Percentiles rank a stretch among this genome's conserved stretches.
Evolutionary conservation across 2,797 vertebrate genomes (phyloP).

Genomic region (Tadarida brasiliensis): DNA sequence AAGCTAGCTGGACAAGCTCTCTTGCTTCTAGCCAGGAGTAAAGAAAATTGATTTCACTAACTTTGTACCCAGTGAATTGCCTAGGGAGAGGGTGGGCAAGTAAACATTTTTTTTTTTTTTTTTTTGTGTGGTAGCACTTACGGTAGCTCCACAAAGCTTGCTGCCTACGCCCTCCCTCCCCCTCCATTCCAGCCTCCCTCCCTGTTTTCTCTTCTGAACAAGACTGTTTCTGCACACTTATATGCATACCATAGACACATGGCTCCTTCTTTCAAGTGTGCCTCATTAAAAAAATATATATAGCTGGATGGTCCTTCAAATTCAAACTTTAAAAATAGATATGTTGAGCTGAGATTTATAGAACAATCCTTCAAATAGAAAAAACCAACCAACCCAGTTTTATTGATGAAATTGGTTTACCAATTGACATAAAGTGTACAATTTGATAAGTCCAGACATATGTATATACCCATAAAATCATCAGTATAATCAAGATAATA

Average conservation of each 20-base stretch:
- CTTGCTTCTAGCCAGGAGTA: conserved; percentile 47
- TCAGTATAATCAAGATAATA: background rate
- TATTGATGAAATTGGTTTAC: background rate
- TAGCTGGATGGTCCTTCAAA: background rate
- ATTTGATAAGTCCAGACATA: background rate
- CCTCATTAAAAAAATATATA: background rate
- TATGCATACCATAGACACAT: background rate
- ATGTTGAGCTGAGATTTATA: background rate
- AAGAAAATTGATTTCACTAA: conserved; percentile 34
- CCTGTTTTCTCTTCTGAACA: background rate
- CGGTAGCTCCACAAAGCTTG: background rate
- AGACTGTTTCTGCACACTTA: background rate
- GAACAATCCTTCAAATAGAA: background rate
- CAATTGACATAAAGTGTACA: background rate
- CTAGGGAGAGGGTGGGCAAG: background rate
- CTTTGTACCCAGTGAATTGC: conserved; percentile 22
- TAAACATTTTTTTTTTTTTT: background rate
- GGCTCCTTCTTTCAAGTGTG: background rate
- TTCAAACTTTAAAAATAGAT: conserved; percentile 33
- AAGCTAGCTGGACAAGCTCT: conserved; percentile 24
- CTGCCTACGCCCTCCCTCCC: background rate
- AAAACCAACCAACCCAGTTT: background rate
- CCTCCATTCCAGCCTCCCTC: background rate
- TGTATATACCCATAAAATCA: background rate
- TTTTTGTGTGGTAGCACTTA: background rate